phyloP scores from a whole-genome alignment of 2,888 invertebrate genomes.

The Plebejus argus region DNA sequence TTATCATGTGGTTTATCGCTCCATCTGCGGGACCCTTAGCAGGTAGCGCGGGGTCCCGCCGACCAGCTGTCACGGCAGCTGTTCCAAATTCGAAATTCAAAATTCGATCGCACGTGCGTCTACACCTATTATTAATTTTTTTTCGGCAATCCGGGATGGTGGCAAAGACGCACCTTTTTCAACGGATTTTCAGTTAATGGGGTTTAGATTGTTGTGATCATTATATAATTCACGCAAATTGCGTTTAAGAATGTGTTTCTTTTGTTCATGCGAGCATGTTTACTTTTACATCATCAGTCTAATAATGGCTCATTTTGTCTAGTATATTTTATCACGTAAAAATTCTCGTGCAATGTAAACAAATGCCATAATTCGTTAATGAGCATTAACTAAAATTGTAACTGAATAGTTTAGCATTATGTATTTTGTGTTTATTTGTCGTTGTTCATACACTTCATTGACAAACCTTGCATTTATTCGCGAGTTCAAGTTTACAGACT shows the following conservation, averaged over 20 bases:
- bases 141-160: constrained; percentile 56
- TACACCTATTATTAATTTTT: constrained; percentile 72
- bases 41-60: constrained; percentile 61
- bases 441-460: too few species aligned
- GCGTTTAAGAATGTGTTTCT: constrained; percentile 6
- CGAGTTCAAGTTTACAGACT: not conserved
- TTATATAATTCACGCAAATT: constrained; percentile 1
- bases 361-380: not conserved
- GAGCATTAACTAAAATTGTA: not conserved
- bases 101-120: constrained; percentile 69
- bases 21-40: constrained; percentile 42
- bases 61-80: constrained; percentile 78
- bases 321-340: constrained; percentile 10
- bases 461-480: not conserved
- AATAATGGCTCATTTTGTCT: constrained; percentile 7
- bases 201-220: constrained; percentile 15
- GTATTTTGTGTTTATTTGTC: not conserved
- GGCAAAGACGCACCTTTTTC: constrained; percentile 46
- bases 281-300: not conserved
- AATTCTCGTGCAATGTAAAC: constrained; percentile 5
- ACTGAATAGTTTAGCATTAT: not conserved
- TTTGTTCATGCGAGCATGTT: not conserved
- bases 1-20: not conserved
- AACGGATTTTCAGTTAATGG: constrained; percentile 39
- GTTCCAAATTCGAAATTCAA: constrained; percentile 53